These are phyloP conservation scores for Cebus imitator DNA, from an alignment of 2,113 vertebrate species.

Conservation along the genomic window DNA sequence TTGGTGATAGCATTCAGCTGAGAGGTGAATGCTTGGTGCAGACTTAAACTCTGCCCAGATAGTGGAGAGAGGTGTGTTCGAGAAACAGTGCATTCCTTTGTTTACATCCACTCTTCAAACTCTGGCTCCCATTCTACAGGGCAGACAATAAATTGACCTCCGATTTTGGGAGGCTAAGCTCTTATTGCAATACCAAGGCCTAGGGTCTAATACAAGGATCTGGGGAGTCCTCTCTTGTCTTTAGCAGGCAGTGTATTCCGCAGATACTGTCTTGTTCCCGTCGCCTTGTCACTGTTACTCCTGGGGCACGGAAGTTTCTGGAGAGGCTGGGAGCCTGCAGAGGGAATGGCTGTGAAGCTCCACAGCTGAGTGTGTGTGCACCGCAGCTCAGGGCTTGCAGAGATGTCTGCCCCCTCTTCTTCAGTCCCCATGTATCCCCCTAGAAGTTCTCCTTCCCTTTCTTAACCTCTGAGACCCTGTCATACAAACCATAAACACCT, in stretches of 20 bases:
- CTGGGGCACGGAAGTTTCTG: neutral
- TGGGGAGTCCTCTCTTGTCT: neutral
- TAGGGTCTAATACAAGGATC: neutral
- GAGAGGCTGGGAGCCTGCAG: neutral
- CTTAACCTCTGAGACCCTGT: neutral
- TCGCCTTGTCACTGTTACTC: neutral
- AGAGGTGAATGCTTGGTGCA: neutral
- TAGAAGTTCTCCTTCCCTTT: neutral
- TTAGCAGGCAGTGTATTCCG: neutral
- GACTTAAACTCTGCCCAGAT: neutral
- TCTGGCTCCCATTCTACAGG: neutral
- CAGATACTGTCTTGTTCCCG: neutral
- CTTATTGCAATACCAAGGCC: neutral
- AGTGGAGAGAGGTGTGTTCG: neutral
- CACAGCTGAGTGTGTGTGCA: neutral
- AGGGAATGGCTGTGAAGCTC: neutral
- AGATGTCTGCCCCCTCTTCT: neutral
- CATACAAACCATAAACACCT: conserved; percentile 15
- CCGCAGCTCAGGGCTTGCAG: neutral
- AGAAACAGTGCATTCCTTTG: neutral
- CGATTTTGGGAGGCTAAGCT: neutral
- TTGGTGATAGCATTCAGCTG: neutral
- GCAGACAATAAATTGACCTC: neutral
- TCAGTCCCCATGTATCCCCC: neutral
- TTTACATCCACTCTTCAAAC: neutral